Conservation (phyloP, 2,888 invertebrate genomes). For the Elegia similella region DNA sequence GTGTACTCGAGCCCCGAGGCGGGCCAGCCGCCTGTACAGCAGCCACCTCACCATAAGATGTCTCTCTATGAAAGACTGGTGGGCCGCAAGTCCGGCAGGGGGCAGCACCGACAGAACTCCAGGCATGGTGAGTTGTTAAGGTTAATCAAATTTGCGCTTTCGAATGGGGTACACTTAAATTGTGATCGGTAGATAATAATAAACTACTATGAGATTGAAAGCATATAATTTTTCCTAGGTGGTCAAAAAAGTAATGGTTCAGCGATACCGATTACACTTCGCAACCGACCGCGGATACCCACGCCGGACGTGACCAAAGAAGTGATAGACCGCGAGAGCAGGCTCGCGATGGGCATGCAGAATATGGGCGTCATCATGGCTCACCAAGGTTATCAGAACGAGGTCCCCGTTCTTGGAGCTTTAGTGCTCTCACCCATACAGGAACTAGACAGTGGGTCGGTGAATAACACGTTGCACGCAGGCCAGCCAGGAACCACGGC, state of each 20-base stretch:
- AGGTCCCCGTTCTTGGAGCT: slow-evolving; percentile 88
- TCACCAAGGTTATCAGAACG: slow-evolving; percentile 83
- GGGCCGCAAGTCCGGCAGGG: slow-evolving; percentile 89
- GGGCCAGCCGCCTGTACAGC: slow-evolving; percentile 62
- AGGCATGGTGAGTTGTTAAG: slow-evolving; percentile 82
- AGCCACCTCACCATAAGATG: slow-evolving; percentile 84
- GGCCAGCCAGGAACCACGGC: slow-evolving; percentile 89
- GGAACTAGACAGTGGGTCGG: slow-evolving; percentile 89
- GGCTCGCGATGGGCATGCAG: slow-evolving; percentile 79
- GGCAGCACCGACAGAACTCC: slow-evolving; percentile 83
- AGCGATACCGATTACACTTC: slow-evolving; percentile 84
- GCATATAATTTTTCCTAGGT: slow-evolving; percentile 56
- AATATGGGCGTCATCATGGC: slow-evolving; percentile 87
- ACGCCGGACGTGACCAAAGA: slow-evolving; percentile 94
- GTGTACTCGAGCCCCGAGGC: slow-evolving; percentile 85
- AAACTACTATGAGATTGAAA: too few relatives aligned
- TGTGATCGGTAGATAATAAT: too few relatives aligned
- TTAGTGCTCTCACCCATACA: slow-evolving; percentile 91
- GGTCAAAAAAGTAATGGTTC: slow-evolving; percentile 87
- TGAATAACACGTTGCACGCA: slow-evolving; percentile 87
- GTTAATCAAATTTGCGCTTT: neutral
- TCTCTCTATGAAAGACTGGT: slow-evolving; percentile 92
- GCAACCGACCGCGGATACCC: slow-evolving; percentile 92
- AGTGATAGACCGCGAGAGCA: slow-evolving; percentile 86
- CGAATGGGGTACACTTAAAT: too few relatives aligned